Conservation (phyloP, 2,797 vertebrate genomes). For the Fringilla coelebs region DNA sequence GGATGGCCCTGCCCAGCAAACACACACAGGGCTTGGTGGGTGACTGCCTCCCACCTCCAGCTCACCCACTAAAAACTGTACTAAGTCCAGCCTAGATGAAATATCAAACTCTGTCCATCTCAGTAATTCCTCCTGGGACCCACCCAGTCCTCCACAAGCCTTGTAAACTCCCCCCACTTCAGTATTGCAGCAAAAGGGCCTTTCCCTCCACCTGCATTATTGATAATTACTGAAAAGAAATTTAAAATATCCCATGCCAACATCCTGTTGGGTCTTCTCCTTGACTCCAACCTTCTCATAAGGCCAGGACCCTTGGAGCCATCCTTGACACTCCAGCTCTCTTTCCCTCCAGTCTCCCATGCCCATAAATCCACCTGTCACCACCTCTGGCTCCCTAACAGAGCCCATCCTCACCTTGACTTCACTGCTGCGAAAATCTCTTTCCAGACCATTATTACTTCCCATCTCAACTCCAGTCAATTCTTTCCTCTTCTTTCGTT, state of each 20-base stretch:
- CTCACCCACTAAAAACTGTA: neutral
- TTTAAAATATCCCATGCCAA: fast-evolving
- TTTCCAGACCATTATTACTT: conserved; percentile 1
- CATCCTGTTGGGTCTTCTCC: neutral
- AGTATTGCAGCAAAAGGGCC: neutral
- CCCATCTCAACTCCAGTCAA: neutral
- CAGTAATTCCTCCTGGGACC: neutral
- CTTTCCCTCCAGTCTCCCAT: neutral
- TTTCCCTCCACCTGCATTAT: neutral
- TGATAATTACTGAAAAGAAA: neutral
- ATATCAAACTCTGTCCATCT: neutral
- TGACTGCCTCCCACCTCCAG: neutral
- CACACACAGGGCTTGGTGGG: fast-evolving
- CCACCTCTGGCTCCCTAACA: neutral
- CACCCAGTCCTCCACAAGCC: neutral
- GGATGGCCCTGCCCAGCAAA: neutral
- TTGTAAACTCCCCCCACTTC: neutral
- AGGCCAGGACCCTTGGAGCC: neutral
- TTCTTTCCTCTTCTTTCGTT: neutral
- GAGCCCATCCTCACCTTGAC: conserved; percentile 32
- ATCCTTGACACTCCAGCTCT: neutral
- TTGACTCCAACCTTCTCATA: neutral
- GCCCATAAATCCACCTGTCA: neutral
- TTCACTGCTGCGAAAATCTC: neutral
- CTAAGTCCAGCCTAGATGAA: neutral